Base-by-base conservation (phyloP, 2,888 invertebrate species). In the Aricia artaxerxes region DNA sequence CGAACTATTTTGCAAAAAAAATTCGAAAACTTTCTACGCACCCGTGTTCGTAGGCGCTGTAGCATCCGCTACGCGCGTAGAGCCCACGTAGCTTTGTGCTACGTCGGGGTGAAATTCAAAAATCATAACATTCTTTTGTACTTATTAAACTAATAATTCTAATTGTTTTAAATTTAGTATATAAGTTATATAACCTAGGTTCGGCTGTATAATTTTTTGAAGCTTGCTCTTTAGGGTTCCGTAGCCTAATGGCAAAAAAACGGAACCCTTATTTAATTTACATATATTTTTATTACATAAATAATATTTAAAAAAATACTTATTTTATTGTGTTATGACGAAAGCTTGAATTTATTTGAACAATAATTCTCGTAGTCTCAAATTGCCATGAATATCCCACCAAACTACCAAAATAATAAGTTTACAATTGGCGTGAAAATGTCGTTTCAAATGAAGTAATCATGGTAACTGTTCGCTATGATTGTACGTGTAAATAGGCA, bases 401-500 rank as follows among this genome's bases (percentile, higher is more conserved):
- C 11, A 57, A 57, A 57, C 16, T 13, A 57, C 4, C 16, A 16
- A 57, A 57, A 57, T 57, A 57, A 57, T 49, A 57, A 57, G 16
- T 57, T 35, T 4, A 11, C 1, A 69, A 38, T 69, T 69, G 16
- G 35, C 69, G 13, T 64, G 35, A 69, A 69, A 35, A 35, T 35
- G 35, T 35, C 35, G 35, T 69, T 69, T 38, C 35, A 69, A 69
- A 69, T 69, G 35, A 69, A 69, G 69, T 38, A 69, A 38, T 69
- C 35, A 69, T 69, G 11, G 31, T 69, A 69, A 5, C 5, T 69
- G 35, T 69, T 38, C 11, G 9, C 69, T 69, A 69, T 69, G 69
- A 69, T 69, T 38, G 35, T 69, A 69, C 69, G 69, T 69, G 38
- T 69, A 16, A 69, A 69, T 69, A 69, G 69, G 69, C 69, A 69